These are phyloP conservation scores for Aphelocoma californica DNA, from an alignment of 2,797 vertebrate genomes.

Conservation along the genomic window DNA sequence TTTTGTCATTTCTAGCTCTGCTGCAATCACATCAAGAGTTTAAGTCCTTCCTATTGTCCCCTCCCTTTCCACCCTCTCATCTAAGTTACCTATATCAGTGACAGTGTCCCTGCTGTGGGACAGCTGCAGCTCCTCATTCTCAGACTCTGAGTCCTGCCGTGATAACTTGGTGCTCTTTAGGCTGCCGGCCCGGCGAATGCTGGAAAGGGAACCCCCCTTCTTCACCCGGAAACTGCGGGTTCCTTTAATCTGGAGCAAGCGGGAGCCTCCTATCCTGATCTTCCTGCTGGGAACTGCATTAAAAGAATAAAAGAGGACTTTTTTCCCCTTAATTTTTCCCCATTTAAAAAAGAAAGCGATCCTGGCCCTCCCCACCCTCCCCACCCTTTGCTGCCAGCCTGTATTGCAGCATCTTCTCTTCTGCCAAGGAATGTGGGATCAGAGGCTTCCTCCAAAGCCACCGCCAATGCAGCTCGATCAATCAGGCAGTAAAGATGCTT, in stretches of 20 bases:
- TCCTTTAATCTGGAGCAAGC: constrained; percentile 98
- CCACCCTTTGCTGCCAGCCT: constrained; percentile 27
- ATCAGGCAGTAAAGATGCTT: constrained; percentile 32
- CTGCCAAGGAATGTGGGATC: constrained; percentile 31
- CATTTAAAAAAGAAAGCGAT: constrained; percentile 56
- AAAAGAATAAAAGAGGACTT: constrained; percentile 85
- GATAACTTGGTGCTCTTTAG: constrained; percentile 99
- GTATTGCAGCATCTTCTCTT: not conserved
- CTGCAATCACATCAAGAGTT: constrained; percentile 24
- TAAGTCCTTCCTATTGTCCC: constrained; percentile 69
- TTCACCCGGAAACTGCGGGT: constrained; percentile 97
- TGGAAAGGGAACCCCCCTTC: constrained; percentile 97
- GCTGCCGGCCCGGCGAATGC: constrained; percentile 95
- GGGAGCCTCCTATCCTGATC: constrained; percentile 96
- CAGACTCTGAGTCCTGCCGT: constrained; percentile 97
- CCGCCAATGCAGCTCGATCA: constrained; percentile 42
- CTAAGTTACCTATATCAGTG: constrained; percentile 93
- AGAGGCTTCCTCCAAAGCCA: constrained; percentile 59
- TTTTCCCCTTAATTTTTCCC: constrained; percentile 75
- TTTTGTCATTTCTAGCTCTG: constrained; percentile 14
- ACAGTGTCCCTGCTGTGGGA: constrained; percentile 98
- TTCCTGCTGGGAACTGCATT: constrained; percentile 89
- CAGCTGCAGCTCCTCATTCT: constrained; percentile 95
- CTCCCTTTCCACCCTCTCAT: constrained; percentile 76
- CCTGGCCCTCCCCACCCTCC: constrained; percentile 62